phyloP scores from a whole-genome alignment of 2,888 invertebrate genomes.

The Harmothoe impar region DNA sequence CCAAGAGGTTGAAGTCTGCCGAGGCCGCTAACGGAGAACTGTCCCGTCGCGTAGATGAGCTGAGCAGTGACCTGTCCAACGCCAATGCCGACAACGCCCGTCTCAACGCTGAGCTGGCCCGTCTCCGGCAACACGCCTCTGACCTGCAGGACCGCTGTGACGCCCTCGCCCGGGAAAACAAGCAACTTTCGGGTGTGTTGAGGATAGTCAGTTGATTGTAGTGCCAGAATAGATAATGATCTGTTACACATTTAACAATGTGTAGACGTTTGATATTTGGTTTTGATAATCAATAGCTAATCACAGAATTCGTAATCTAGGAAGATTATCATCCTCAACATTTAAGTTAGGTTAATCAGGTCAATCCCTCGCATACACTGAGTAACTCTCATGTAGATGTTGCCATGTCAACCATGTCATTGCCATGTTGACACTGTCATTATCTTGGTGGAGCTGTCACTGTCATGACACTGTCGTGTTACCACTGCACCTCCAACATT shows the following conservation, averaged over 20 bases:
- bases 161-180: constrained; percentile 97
- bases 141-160: constrained; percentile 98
- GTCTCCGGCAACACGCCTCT: constrained; percentile 96
- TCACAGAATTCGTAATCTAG: no score
- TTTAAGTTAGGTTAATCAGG: no score
- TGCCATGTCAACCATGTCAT: no score
- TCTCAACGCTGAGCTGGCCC: constrained; percentile 95
- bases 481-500: no score
- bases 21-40: constrained; percentile 83
- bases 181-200: constrained; percentile 94
- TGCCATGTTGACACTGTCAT: no score
- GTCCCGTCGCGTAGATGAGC: constrained; percentile 90
- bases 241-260: constrained; percentile 90
- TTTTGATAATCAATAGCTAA: no score
- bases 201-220: not conserved
- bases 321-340: no score
- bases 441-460: no score
- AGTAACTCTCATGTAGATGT: no score
- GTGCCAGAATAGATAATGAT: constrained; percentile 85
- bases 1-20: constrained; percentile 81
- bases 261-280: constrained; percentile 95
- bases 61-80: constrained; percentile 93
- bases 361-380: no score
- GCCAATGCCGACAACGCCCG: constrained; percentile 91
- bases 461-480: no score